Evolutionary conservation across 2,797 vertebrate species (phyloP), one percentile per base, ranked within the genome.

Genomic region (Melanotaenia maccullochi): DNA sequence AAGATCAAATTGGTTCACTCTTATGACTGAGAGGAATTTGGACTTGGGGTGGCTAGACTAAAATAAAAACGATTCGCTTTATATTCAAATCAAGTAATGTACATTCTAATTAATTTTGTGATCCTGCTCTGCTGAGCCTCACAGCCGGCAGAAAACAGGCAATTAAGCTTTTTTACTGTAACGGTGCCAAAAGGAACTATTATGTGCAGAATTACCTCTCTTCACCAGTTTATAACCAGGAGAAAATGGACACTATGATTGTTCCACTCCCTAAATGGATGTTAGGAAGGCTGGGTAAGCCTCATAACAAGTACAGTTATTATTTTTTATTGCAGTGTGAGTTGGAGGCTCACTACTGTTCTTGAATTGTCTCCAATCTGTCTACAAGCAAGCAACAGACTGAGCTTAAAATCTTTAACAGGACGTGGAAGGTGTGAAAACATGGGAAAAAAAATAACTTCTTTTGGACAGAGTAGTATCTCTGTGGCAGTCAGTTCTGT

Each of bases 51-150:
- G 18, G 0, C 65, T 60, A 33, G 32, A 66, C 66, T 75, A 35
- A 54, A 76, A 73, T 81, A 42, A 81, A 81, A 84, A 72, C 73
- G 76, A 77, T 57, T 81, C 54, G 60, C 73, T 88, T 87, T 76
- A 79, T 68, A 83, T 88, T 84, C 65, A 24, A 75, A 76, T 81
- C 79, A 77, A 79, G 33, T 16, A 57, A 72, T 73, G 42, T 81
- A 70, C 65, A 71, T 71, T 63, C 65, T 87, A 82, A 91, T 90
- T 88, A 86, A 91, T 89, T 71, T 33, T 72, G 83, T 76, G 73
- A 80, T 81, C 81, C 68, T 83, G 79, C 78, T 82, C 80, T 40
- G 67, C 77, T 76, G 80, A 84, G 85, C 73, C 62, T 79, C 83
- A 77, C 75, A 79, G 76, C 73, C 68, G 35, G 70, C 77, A 79